phyloP scores from a whole-genome alignment of 2,113 vertebrate genomes.

The Zapus hudsonius region DNA sequence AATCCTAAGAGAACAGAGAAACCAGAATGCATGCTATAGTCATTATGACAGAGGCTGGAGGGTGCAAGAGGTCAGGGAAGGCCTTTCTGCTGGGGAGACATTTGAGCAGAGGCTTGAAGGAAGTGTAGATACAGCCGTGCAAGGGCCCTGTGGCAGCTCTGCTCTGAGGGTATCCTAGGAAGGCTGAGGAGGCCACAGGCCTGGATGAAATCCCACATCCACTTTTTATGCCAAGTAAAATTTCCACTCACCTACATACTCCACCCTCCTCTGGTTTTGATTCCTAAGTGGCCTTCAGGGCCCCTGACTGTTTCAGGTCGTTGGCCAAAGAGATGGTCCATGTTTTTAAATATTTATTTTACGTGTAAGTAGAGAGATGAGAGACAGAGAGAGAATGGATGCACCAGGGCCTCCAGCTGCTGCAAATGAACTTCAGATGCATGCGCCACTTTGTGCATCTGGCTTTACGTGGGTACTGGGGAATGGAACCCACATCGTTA shows the following conservation, averaged over 20 bases:
- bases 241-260: rapidly evolving
- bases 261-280: neutral
- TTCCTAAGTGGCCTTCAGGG: neutral
- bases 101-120: neutral
- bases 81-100: neutral
- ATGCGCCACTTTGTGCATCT: no score
- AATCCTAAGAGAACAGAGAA: no score
- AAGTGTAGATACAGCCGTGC: neutral
- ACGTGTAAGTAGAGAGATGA: no score
- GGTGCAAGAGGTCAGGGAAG: neutral
- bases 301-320: neutral
- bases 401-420: no score
- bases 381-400: no score
- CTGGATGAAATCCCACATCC: neutral
- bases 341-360: no score
- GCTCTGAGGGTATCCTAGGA: rapidly evolving
- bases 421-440: no score
- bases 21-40: rapidly evolving
- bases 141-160: neutral
- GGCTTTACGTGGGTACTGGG: no score
- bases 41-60: rapidly evolving
- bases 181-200: rapidly evolving
- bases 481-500: no score
- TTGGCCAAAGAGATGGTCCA: neutral
- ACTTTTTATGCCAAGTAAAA: rapidly evolving